A percentile compares a stretch with the other conserved stretches of the same genome.
Conservation (phyloP, 2,113 vertebrate genomes). For the Aphelocoma coerulescens region DNA sequence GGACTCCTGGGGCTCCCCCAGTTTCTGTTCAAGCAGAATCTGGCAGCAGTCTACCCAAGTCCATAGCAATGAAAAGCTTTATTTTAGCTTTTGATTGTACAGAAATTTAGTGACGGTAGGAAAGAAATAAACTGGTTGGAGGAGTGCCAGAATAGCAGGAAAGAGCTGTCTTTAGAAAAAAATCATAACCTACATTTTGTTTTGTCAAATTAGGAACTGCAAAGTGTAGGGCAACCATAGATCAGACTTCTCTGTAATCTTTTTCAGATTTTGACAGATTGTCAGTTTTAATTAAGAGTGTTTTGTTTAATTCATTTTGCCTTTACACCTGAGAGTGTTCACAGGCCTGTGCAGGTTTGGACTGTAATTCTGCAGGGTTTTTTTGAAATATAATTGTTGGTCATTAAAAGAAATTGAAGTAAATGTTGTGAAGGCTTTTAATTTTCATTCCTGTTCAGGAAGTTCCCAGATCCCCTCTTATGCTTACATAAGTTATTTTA, state of each 20-base stretch:
- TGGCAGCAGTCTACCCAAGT: background rate
- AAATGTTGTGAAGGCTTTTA: slow-evolving; percentile 1
- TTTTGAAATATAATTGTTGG: background rate
- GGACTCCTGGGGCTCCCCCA: background rate
- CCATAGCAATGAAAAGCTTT: background rate
- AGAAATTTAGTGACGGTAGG: background rate
- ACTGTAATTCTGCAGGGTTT: background rate
- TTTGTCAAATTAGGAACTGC: background rate
- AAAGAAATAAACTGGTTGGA: background rate
- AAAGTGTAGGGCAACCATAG: background rate
- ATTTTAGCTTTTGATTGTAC: slow-evolving; percentile 7
- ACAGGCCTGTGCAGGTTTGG: slow-evolving; percentile 20
- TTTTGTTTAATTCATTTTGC: slow-evolving; percentile 9
- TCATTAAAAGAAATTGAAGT: slow-evolving; percentile 11
- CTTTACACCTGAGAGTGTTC: background rate
- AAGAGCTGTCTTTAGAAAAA: background rate
- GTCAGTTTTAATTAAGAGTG: slow-evolving; percentile 28
- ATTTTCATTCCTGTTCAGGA: slow-evolving; percentile 20
- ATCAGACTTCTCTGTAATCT: background rate
- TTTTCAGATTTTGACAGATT: background rate
- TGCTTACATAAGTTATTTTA: background rate
- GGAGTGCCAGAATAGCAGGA: background rate
- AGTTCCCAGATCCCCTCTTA: background rate
- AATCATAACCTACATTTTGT: background rate
- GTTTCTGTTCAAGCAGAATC: background rate